Evolutionary conservation across 2,888 invertebrate genomes (phyloP).

Genomic region (Pristionchus exspectatus): DNA sequence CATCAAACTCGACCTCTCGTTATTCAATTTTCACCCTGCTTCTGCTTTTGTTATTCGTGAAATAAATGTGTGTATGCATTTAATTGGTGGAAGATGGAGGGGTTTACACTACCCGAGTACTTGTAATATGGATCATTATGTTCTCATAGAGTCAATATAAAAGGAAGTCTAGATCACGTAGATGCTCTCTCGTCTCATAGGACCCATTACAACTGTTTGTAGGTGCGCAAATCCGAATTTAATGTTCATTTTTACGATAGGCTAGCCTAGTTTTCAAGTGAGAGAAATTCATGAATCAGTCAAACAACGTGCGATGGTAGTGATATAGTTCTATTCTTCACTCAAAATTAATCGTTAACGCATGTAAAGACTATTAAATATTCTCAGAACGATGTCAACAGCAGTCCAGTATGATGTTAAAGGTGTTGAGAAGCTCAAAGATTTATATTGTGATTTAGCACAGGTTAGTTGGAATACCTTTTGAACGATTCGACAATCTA

Average conservation of each 20-base stretch:
- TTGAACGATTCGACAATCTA: not conserved
- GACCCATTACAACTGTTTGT: not conserved
- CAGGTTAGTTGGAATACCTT: slow-evolving; percentile 55
- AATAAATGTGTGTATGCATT: slow-evolving; percentile 1
- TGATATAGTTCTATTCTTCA: not conserved
- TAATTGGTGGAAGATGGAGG: not conserved
- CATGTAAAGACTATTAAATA: not conserved
- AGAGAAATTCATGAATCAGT: not conserved
- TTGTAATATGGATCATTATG: not conserved
- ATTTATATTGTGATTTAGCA: slow-evolving; percentile 69
- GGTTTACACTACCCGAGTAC: not conserved
- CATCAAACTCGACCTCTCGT: slow-evolving; percentile 4
- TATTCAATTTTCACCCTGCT: not conserved
- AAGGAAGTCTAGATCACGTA: not conserved
- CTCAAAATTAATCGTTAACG: not conserved
- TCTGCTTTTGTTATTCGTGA: not conserved
- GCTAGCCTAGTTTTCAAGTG: not conserved
- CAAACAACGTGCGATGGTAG: not conserved
- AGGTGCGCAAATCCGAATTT: not conserved
- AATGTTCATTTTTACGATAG: not conserved
- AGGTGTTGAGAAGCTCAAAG: slow-evolving; percentile 67
- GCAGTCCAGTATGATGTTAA: slow-evolving; percentile 64
- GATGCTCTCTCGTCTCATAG: slow-evolving; percentile 31
- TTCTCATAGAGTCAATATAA: not conserved
- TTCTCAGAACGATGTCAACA: slow-evolving; percentile 2